Evolutionary conservation across 2,797 vertebrate genomes (phyloP).

Genomic region (Falco concolor): DNA sequence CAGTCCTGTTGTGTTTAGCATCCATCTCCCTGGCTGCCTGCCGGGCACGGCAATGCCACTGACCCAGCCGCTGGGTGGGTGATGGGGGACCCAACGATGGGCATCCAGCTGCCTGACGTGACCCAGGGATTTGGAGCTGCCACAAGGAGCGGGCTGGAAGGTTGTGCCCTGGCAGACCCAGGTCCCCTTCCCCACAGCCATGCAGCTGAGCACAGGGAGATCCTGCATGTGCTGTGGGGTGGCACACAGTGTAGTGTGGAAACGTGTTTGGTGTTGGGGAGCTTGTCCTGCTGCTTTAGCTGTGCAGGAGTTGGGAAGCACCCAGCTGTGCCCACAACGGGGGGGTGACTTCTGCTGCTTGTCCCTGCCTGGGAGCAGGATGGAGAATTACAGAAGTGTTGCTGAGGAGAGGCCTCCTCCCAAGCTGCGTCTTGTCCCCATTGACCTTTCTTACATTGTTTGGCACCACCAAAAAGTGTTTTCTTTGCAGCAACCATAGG

Average conservation of each 20-base stretch:
- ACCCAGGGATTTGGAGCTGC: not conserved
- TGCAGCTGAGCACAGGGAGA: accelerated
- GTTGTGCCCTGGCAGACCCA: not conserved
- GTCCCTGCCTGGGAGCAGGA: not conserved
- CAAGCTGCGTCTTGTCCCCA: not conserved
- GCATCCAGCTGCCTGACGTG: not conserved
- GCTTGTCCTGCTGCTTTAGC: not conserved
- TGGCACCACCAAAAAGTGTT: not conserved
- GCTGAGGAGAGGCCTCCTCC: not conserved
- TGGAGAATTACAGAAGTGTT: not conserved
- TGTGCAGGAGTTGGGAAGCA: not conserved
- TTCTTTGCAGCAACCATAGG: not conserved
- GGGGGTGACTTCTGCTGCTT: not conserved
- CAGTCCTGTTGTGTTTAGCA: not conserved
- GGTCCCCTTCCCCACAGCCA: not conserved
- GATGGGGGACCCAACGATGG: not conserved
- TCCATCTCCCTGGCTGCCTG: not conserved
- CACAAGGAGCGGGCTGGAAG: not conserved
- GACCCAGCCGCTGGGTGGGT: not conserved
- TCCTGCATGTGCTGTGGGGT: accelerated
- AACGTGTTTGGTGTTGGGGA: not conserved
- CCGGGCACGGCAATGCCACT: not conserved
- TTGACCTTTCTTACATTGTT: not conserved
- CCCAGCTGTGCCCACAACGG: not conserved
- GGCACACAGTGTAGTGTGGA: not conserved